phyloP scores from a whole-genome alignment of 2,113 vertebrate species.

The Pardalotus punctatus region DNA sequence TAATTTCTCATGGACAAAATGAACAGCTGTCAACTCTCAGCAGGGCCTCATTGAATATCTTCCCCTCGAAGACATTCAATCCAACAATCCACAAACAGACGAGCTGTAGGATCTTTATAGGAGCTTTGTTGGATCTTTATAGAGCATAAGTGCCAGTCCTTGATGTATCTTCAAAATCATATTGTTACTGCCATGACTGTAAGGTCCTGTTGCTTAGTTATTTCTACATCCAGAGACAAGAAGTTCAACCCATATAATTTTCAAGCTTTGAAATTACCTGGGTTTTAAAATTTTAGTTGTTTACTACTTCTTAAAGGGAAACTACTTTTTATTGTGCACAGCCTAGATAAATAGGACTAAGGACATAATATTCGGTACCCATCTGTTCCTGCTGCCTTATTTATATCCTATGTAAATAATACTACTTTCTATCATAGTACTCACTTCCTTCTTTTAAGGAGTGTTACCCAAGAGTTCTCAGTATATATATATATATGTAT shows the following conservation, averaged over 20 bases:
- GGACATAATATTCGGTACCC: neutral
- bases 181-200: neutral
- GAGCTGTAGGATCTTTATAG: neutral
- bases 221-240: neutral
- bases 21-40: neutral
- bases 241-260: neutral
- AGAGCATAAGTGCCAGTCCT: neutral
- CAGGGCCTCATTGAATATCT: neutral
- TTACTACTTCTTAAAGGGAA: neutral
- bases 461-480: neutral
- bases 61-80: neutral
- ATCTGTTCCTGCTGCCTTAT: neutral
- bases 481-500: neutral
- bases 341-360: neutral
- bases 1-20: neutral
- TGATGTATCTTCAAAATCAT: rapidly evolving
- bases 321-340: neutral
- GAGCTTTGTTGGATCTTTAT: no score
- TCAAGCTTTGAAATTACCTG: neutral
- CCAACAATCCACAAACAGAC: neutral
- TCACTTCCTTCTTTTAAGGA: neutral
- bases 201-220: neutral
- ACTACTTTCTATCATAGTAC: neutral
- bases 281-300: neutral
- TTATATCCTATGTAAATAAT: no score